Evolutionary conservation across 2,888 invertebrate genomes (phyloP).

Genomic region (Platynereis dumerilii): DNA sequence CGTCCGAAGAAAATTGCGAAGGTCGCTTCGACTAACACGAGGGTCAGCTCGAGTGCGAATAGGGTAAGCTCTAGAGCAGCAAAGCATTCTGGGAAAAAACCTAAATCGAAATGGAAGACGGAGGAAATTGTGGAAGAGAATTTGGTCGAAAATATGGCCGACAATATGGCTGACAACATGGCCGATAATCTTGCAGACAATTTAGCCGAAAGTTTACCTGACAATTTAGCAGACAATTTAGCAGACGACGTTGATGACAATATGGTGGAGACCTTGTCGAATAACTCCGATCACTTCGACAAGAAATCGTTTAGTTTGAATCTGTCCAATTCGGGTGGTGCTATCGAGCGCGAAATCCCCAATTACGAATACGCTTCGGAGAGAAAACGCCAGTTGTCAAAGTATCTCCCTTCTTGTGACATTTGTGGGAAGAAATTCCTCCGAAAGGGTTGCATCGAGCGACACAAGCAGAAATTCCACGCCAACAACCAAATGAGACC

Average conservation of each 20-base stretch:
- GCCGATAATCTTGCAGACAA: background rate
- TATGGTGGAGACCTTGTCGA: background rate
- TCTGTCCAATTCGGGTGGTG: background rate
- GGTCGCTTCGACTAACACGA: background rate
- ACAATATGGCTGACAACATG: too few relatives aligned
- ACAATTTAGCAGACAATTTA: background rate
- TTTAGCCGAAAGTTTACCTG: background rate
- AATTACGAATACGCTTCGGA: background rate
- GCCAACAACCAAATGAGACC: background rate
- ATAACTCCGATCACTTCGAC: background rate
- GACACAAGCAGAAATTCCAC: slow-evolving; percentile 7
- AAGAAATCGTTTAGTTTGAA: background rate
- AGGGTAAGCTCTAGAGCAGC: background rate
- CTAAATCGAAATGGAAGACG: background rate
- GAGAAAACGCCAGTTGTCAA: background rate
- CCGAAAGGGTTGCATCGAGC: background rate
- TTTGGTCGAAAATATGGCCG: background rate
- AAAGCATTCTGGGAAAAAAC: slow-evolving; percentile 16
- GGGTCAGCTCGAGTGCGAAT: too few relatives aligned
- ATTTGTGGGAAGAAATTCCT: slow-evolving; percentile 20
- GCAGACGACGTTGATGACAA: background rate
- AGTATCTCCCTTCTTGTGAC: slow-evolving; percentile 16
- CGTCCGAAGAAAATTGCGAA: background rate
- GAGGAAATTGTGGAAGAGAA: background rate
- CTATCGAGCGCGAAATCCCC: background rate